Base-by-base conservation (phyloP, 2,888 invertebrate genomes). In the Volucella inflata region DNA sequence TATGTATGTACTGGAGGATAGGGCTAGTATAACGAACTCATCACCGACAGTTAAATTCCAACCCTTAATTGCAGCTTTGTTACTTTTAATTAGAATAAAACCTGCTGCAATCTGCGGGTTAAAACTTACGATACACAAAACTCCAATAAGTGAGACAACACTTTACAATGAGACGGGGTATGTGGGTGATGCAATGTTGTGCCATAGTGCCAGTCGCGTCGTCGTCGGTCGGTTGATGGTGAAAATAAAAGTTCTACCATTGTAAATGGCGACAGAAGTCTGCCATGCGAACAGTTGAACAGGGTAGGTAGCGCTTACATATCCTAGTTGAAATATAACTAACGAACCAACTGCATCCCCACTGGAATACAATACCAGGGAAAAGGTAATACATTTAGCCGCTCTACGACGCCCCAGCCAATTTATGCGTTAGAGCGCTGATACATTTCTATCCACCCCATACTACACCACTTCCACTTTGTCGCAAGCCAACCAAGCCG, bases 31-130 rank as follows among this genome's bases (percentile, higher is more conserved):
- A 55, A 59, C 59, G 68, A 68, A 70, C 68, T 46, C 70, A 62
- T 68, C 74, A 70, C 36, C 59, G 59, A 77, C 53, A 65, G 71
- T 72, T 72, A 42, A 60, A 55, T 68, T 77, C 38, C 60, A 78
- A 64, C 51, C 74, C 84, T 64, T 75, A 70, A 75, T 70, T 72
- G 68, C 51, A 75, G 75, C 79, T 84, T 75, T 84, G 74, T 75
- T 79, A 75, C 70, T 75, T 84, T 79, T 79, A 84, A 84, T 84
- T 84, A 75, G 70, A 59, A 65, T 84, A 84, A 84, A 84, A 74
- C 70, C 70, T 68, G 70, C 68, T 65, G 70, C 74, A 75, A 71
- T 84, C 51, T 75, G 48, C 17, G 60, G 74, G 78, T 50, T 44
- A 55, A 48, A 62, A 72, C 78, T 78, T 78, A 78, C 82, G 48